A percentile compares a stretch with the other conserved stretches of the same genome.
phyloP scores from a whole-genome alignment of 2,113 vertebrate species.

The Onychorhynchus coronatus region DNA sequence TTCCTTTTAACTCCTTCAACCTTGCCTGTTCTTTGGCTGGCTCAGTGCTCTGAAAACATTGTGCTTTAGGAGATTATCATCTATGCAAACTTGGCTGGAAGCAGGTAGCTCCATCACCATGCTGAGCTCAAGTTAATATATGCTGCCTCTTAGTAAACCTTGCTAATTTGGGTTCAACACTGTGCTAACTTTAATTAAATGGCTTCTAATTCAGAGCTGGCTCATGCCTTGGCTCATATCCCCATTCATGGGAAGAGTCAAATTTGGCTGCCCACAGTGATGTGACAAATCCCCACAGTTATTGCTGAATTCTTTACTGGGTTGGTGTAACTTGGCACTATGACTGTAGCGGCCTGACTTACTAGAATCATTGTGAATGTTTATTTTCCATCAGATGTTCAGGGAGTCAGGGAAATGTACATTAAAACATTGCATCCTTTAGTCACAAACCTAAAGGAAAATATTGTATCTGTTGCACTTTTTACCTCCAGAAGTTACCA shows the following conservation, averaged over 20 bases:
- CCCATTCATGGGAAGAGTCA: background rate
- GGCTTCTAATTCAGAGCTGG: background rate
- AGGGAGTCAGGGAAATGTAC: background rate
- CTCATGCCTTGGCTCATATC: background rate
- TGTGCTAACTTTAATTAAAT: slow-evolving; percentile 38
- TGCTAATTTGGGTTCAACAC: slow-evolving; percentile 17
- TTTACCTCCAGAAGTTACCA: background rate
- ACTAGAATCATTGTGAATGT: background rate
- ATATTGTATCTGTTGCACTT: background rate
- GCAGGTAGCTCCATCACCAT: background rate
- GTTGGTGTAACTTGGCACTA: background rate
- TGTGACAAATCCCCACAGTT: background rate
- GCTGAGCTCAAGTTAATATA: background rate
- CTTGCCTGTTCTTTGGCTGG: background rate
- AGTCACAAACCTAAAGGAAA: background rate
- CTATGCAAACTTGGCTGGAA: background rate
- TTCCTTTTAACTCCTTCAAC: background rate
- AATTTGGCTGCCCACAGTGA: background rate
- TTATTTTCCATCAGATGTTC: background rate
- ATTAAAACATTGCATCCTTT: background rate
- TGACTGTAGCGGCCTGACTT: background rate
- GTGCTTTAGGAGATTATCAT: background rate
- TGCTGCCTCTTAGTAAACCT: background rate
- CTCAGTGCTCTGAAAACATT: background rate
- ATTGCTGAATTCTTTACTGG: background rate